These are phyloP conservation scores for Lutjanus campechanus DNA, from an alignment of 2,797 vertebrate species.

Conservation along the genomic window DNA sequence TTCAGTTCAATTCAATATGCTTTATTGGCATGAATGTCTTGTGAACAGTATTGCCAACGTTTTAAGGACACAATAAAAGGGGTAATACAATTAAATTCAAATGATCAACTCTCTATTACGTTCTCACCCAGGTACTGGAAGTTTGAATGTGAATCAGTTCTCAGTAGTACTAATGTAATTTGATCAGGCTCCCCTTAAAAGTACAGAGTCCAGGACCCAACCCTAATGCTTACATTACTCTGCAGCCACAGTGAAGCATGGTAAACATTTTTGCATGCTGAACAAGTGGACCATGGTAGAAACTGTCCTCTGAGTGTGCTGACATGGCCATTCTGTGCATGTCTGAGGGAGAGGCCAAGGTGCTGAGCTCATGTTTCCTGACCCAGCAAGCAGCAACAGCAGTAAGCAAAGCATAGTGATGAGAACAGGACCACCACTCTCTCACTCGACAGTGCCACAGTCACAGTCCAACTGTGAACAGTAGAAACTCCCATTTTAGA, in stretches of 20 bases:
- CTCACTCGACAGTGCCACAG: constrained; percentile 22
- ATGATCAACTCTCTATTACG: too few relatives aligned
- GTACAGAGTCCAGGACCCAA: too few relatives aligned
- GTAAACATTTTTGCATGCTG: constrained; percentile 54
- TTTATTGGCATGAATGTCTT: too few relatives aligned
- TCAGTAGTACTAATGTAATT: too few relatives aligned
- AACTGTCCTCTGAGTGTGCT: constrained; percentile 65
- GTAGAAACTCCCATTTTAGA: constrained; percentile 25
- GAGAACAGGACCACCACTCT: constrained; percentile 28
- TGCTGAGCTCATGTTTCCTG: constrained; percentile 77
- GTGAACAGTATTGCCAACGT: too few relatives aligned
- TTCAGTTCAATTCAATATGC: too few relatives aligned
- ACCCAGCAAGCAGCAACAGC: constrained; percentile 65
- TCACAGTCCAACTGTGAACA: background rate
- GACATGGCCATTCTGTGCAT: constrained; percentile 65
- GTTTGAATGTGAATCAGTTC: too few relatives aligned
- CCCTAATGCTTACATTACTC: background rate
- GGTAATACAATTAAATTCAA: too few relatives aligned
- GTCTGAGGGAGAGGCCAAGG: constrained; percentile 66
- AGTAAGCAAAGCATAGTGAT: constrained; percentile 58
- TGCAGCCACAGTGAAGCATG: constrained; percentile 26
- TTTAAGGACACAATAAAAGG: too few relatives aligned
- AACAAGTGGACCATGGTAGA: constrained; percentile 45
- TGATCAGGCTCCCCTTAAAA: too few relatives aligned
- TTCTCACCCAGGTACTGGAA: too few relatives aligned